These are phyloP conservation scores for Momotus momota DNA, from an alignment of 2,797 vertebrate genomes.

Conservation along the genomic window DNA sequence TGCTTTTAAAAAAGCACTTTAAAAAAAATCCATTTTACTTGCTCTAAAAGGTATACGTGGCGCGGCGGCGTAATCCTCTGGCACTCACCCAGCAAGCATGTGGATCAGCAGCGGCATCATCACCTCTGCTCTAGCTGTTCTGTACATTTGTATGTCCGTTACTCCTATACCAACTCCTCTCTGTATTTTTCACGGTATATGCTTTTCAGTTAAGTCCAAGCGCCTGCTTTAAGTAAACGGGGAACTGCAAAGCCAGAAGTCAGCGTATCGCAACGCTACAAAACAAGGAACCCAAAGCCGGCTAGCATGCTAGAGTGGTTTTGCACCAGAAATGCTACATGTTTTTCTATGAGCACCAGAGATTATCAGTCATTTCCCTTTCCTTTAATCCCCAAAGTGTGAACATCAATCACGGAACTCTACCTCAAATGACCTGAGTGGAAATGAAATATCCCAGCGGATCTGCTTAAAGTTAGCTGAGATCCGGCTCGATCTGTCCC, in stretches of 20 bases:
- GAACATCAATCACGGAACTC: not conserved
- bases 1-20: not conserved
- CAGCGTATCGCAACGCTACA: not conserved
- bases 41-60: not conserved
- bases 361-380: slow-evolving; percentile 3
- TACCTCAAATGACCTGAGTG: slow-evolving; percentile 35
- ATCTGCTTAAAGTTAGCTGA: slow-evolving; percentile 47
- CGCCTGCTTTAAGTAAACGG: not conserved
- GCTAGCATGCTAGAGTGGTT: not conserved
- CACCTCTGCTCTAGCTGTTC: not conserved
- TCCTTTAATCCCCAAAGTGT: slow-evolving; percentile 38
- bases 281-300: not conserved
- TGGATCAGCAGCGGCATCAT: not conserved
- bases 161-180: not conserved
- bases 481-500: not conserved
- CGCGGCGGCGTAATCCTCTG: not conserved
- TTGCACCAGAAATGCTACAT: slow-evolving; percentile 34
- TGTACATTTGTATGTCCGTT: not conserved
- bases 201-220: not conserved
- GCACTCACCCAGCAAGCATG: not conserved
- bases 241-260: not conserved
- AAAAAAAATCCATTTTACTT: not conserved
- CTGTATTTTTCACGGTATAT: not conserved
- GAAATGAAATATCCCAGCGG: slow-evolving; percentile 22
- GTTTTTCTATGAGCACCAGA: not conserved